Conservation (phyloP, 2,888 invertebrate species). For the Meghimatium bilineatum region DNA sequence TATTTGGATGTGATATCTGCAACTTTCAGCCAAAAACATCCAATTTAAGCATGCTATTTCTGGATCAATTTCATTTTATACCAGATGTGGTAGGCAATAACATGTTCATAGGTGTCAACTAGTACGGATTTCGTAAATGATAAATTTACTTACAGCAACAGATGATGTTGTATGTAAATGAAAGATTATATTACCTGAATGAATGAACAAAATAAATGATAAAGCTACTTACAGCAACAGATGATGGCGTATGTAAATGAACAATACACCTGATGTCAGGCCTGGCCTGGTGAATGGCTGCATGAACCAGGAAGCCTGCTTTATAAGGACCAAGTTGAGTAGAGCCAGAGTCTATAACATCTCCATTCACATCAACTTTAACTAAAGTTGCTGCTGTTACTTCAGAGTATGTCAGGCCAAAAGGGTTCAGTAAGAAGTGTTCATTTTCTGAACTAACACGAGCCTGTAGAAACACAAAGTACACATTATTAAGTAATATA, state of each 20-base stretch:
- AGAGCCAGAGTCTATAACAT: constrained; percentile 84
- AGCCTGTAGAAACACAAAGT: constrained; percentile 79
- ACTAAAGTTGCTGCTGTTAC: constrained; percentile 71
- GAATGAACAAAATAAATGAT: neutral
- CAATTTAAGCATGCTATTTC: no score
- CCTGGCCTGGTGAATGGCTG: constrained; percentile 96
- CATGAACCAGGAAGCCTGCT: constrained; percentile 92
- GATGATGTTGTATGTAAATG: neutral
- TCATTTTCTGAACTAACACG: constrained; percentile 96
- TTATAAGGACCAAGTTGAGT: constrained; percentile 91
- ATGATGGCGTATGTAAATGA: constrained; percentile 93
- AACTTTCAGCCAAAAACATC: no score
- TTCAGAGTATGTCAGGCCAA: constrained; percentile 95
- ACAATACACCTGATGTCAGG: constrained; percentile 97
- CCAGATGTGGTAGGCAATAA: no score
- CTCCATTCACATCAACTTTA: constrained; percentile 78
- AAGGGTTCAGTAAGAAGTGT: constrained; percentile 96
- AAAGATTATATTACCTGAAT: neutral
- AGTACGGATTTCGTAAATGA: no score
- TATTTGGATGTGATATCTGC: no score
- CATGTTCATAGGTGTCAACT: no score
- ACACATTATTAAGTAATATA: no score
- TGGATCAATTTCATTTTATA: no score
- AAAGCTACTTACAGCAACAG: constrained; percentile 85
- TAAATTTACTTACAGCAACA: neutral